Percentiles rank a stretch among this genome's conserved stretches.
Evolutionary conservation across 2,888 invertebrate species (phyloP).

Genomic region (Esperia sulphurella): DNA sequence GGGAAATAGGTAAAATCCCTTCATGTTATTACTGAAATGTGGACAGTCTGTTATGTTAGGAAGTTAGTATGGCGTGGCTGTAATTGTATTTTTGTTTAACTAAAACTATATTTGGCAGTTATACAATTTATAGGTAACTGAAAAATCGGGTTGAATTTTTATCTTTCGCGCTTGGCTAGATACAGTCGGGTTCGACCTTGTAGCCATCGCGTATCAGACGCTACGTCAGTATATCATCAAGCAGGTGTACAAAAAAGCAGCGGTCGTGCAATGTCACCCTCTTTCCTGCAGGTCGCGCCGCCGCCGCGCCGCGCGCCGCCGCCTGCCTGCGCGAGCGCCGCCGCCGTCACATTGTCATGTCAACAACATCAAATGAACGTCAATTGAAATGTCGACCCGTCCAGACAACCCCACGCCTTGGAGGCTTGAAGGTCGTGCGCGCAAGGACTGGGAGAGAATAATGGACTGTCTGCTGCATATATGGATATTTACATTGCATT

Average conservation of each 20-base stretch:
- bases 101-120: no score
- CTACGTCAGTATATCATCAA: constrained; percentile 60
- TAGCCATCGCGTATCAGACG: constrained; percentile 30
- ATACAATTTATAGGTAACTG: not conserved
- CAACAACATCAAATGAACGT: constrained; percentile 41
- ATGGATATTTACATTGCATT: no score
- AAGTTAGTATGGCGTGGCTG: no score
- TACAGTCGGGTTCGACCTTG: constrained; percentile 49
- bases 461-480: constrained; percentile 3
- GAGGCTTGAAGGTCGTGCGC: not conserved
- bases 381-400: constrained; percentile 50
- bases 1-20: no score
- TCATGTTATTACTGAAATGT: no score
- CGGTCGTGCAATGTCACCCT: constrained; percentile 72
- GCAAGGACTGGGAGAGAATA: not conserved
- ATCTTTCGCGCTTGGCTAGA: not conserved
- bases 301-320: constrained; percentile 27
- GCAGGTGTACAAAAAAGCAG: constrained; percentile 58
- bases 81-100: no score
- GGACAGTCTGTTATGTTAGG: no score
- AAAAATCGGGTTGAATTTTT: not conserved
- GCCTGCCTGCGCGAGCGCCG: no score
- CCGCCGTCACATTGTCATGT: constrained; percentile 30
- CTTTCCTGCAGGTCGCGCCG: constrained; percentile 55
- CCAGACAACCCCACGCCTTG: constrained; percentile 1